phyloP scores from a whole-genome alignment of 2,113 vertebrate species.

The Erythrolamprus reginae region DNA sequence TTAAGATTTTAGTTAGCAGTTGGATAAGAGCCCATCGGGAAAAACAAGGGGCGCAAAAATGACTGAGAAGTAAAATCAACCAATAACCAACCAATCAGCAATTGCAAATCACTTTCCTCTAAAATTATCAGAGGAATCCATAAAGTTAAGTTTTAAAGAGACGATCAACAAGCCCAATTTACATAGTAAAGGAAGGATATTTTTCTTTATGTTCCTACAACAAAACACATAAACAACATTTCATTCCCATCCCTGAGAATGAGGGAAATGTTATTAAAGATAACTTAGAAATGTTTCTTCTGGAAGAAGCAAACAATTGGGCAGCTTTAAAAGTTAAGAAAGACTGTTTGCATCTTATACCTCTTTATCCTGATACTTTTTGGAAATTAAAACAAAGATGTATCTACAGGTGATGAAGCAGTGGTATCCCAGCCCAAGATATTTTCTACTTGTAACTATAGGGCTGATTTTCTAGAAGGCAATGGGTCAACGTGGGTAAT shows the following conservation, averaged over 20 bases:
- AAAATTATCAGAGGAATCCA: not conserved
- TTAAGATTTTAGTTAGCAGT: not conserved
- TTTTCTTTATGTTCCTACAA: slow-evolving; percentile 19
- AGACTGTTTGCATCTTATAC: slow-evolving; percentile 1
- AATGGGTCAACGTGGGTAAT: too few relatives aligned
- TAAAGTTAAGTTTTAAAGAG: not conserved
- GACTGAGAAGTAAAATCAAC: not conserved
- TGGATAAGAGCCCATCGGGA: not conserved
- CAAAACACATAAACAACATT: not conserved
- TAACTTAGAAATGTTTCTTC: not conserved
- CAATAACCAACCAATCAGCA: not conserved
- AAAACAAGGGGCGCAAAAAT: not conserved
- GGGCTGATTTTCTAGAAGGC: not conserved
- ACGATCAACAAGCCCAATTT: not conserved
- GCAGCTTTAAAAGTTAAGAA: slow-evolving; percentile 38
- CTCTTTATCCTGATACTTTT: slow-evolving; percentile 26
- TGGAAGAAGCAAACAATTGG: slow-evolving; percentile 13
- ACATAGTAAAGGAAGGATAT: not conserved
- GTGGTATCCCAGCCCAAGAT: not conserved
- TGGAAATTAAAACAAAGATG: slow-evolving; percentile 49
- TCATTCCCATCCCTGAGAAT: slow-evolving; percentile 9
- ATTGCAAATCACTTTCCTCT: not conserved
- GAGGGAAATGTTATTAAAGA: slow-evolving; percentile 1
- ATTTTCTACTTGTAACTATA: not conserved
- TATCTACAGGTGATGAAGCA: not conserved